These are phyloP conservation scores for Lanistes nyassanus DNA, from an alignment of 1,140 invertebrate species.

Conservation along the genomic window DNA sequence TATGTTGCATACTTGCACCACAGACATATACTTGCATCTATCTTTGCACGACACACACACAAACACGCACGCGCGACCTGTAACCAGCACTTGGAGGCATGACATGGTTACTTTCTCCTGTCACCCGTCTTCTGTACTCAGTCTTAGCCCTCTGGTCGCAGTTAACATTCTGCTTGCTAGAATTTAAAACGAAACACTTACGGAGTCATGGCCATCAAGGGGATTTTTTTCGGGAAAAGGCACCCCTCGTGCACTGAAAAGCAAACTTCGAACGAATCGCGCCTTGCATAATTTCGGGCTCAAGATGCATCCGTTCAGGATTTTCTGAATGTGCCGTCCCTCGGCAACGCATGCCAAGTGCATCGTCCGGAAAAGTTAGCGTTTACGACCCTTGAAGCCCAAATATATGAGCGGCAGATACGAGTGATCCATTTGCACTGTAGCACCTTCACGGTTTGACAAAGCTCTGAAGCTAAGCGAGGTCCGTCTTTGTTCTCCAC, in stretches of 20 bases:
- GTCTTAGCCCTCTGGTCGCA: not conserved
- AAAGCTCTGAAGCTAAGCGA: not conserved
- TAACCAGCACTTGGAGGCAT: not conserved
- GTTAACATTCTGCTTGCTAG: not conserved
- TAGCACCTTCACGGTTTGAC: not conserved
- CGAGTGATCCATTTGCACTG: not conserved
- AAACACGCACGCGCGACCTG: not conserved
- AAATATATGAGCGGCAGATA: not conserved
- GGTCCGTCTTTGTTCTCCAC: not conserved
- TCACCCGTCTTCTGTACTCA: too few species aligned
- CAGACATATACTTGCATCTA: not conserved
- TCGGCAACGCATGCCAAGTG: not conserved
- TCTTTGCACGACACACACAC: not conserved
- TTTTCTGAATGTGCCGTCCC: not conserved
- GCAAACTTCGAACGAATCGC: too few species aligned
- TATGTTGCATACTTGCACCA: conserved; percentile 17
- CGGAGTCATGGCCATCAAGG: not conserved
- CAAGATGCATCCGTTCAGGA: too few species aligned
- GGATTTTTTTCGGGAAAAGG: too few species aligned
- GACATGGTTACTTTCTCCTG: too few species aligned
- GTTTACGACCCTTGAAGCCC: too few species aligned
- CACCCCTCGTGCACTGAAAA: too few species aligned
- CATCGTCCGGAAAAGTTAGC: not conserved
- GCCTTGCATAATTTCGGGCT: too few species aligned
- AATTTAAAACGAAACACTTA: not conserved